Evolutionary conservation across 2,797 vertebrate species (phyloP), one percentile per base, ranked within the genome.

Genomic region (Sebastes umbrosus): DNA sequence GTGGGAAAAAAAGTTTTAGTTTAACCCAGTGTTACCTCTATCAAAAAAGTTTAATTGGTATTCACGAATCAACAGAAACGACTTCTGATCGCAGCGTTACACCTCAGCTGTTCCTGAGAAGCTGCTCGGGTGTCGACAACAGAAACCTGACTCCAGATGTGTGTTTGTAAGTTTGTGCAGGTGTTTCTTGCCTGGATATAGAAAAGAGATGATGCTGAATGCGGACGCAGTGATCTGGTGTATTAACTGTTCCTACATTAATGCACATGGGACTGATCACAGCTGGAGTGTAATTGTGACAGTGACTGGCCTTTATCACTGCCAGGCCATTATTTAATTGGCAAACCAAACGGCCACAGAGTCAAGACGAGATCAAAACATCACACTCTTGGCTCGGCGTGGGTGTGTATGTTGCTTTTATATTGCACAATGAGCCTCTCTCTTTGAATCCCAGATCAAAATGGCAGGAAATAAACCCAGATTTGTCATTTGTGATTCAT

Each of bases 401-500:
- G 29, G 55, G 60, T 68, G 73, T 31, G 71, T 70, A 64, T 68
- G 64, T 67, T 31, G 73, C 80, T 73, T 73, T 81, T 88, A 77
- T 83, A 54, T 69, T 31, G 18, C 69, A 82, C 78, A 84, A 75
- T 70, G 62, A 73, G 34, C 58, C 59, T 75, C 70, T 73, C 73
- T 64, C 79, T 90, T 87, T 85, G 86, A 85, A 75, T 73, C 31
- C 14, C 1, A 72, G 63, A 88, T 89, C 87, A 83, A 88, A 89
- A 91, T 81, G 73, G 80, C 81, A 80, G 89, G 87, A 89, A 87
- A 84, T 79, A 83, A 91, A 88, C 58, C 73, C 78, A 83, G 77
- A 88, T 88, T 91, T 88, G 73, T 84, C 75, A 82, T 91, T 80
- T 90, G 84, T 63, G 82, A 90, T 90, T 90, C 85, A 87, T 83